Evolutionary conservation across 2,797 vertebrate species (phyloP).

Genomic region (Oreochromis grahami): DNA sequence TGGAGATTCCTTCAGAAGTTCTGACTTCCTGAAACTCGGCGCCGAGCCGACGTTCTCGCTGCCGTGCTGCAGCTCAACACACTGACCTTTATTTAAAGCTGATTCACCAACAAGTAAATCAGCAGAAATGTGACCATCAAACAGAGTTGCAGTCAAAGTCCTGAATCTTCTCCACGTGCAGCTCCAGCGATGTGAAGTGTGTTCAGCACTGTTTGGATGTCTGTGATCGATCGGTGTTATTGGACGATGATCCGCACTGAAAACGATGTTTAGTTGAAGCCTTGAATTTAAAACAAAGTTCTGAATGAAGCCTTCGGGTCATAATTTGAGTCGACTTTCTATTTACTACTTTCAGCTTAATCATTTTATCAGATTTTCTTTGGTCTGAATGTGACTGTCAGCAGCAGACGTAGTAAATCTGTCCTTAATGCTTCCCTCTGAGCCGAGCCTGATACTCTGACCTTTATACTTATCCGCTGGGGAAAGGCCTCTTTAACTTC

Average conservation of each 20-base stretch:
- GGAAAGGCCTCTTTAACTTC: not conserved
- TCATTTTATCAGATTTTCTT: not conserved
- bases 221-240: not conserved
- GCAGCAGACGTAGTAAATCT: not conserved
- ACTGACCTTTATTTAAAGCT: not conserved
- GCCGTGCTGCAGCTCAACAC: accelerated
- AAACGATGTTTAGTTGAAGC: not conserved
- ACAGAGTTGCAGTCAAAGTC: accelerated
- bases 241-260: not conserved
- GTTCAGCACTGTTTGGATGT: accelerated
- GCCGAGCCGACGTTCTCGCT: not conserved
- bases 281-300: not conserved
- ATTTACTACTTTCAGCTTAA: not conserved
- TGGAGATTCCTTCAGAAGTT: accelerated
- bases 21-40: not conserved
- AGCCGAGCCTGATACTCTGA: not conserved
- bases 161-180: accelerated
- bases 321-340: accelerated
- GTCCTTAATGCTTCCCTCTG: not conserved
- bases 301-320: not conserved
- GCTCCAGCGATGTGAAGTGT: accelerated
- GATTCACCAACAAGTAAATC: not conserved
- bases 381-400: not conserved
- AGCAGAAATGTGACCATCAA: not conserved
- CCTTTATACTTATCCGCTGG: not conserved